Evolutionary conservation across 2,888 invertebrate species (phyloP), one percentile per base, ranked within the genome.

Genomic region (Ichneumon xanthorius): DNA sequence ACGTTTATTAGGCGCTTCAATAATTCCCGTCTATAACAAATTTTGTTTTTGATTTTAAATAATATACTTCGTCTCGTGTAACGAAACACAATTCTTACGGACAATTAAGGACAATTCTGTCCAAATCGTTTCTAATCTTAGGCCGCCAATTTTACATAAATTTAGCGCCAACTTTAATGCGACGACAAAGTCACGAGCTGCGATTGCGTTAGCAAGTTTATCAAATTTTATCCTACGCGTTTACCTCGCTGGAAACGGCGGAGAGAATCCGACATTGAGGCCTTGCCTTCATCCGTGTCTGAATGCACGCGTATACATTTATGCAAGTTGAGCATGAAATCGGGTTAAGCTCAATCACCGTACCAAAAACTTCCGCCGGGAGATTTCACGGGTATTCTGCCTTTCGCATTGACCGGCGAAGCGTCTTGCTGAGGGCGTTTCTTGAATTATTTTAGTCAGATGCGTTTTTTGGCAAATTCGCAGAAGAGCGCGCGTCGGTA

Each of bases 381-480:
- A 19, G 22, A 40, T 40, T 67, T 19, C 37, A n/a, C 22, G 11
- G 22, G 40, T 37, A 40, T 11, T 30, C 30, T 33, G 1, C 19
- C 40, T 7, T 67, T 67, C 16, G 67, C 40, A 19, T 19, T 40
- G 40, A 40, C 67, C n/a, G 2, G 19, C 14, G 11, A 16, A 40
- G 40, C 19, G 67, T 67, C 19, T 45, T 45, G 33, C 40, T 22
- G 63, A 5, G 16, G 33, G 30, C 6, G 63, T 63, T 63, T 33
- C 33, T 63, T 30, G 16, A 16, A 33, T 63, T 6, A 33, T 50
- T 26, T 63, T 58, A 50, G 53, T 61, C 22, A 65, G 45, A 73
- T 33, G n/a, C 22, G 19, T 58, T 72, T 71, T 71, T 45, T 11
- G 48, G 53, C 26, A 33, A 82, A 63, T 63, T 53, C 37, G 26